Percentiles rank a stretch among this genome's conserved stretches.
These are phyloP conservation scores for Gymnothorax javanicus DNA, from an alignment of 2,797 vertebrate genomes.

Conservation along the genomic window DNA sequence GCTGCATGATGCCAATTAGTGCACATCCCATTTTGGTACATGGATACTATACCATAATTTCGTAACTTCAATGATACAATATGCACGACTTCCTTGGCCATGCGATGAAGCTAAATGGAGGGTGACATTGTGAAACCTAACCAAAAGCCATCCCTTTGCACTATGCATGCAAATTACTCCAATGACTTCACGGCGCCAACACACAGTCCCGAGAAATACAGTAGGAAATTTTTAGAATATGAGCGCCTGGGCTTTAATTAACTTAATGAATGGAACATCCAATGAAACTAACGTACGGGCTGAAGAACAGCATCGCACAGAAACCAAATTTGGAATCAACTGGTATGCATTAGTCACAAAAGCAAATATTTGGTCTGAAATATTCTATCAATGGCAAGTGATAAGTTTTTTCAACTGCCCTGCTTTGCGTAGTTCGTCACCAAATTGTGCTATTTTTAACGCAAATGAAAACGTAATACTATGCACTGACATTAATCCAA, in stretches of 20 bases:
- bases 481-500: background rate
- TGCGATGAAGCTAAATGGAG: background rate
- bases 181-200: background rate
- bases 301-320: background rate
- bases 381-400: background rate
- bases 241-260: background rate
- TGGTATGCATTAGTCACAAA: background rate
- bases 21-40: background rate
- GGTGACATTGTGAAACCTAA: background rate
- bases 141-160: background rate
- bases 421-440: too few species aligned
- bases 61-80: background rate
- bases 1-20: background rate
- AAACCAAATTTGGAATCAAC: background rate
- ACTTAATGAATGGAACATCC: background rate
- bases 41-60: background rate
- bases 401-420: background rate
- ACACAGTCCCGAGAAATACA: background rate
- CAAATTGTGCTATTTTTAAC: too few species aligned
- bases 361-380: background rate
- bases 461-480: background rate
- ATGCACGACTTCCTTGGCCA: background rate
- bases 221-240: background rate
- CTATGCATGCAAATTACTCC: background rate
- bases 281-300: background rate